These are phyloP conservation scores for Gastrophryne carolinensis DNA, from an alignment of 2,797 vertebrate genomes.

Conservation along the genomic window DNA sequence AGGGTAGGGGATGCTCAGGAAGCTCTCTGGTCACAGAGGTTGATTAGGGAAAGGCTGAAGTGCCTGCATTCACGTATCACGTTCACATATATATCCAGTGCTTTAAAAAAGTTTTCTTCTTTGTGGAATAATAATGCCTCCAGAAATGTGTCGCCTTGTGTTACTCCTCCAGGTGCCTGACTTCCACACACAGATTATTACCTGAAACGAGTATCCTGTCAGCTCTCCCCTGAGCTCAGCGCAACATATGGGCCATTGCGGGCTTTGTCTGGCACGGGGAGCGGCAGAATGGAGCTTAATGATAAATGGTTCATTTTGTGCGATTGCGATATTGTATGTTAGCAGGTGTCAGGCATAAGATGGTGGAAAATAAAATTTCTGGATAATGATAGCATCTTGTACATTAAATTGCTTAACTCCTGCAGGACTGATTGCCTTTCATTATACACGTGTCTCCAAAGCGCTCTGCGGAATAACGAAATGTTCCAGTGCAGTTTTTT, in stretches of 20 bases:
- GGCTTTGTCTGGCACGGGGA: constrained; percentile 43
- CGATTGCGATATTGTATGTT: constrained; percentile 45
- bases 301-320: constrained; percentile 48
- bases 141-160: background rate
- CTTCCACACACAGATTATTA: constrained; percentile 39
- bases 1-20: too few relatives aligned
- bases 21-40: too few relatives aligned
- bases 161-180: background rate
- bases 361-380: constrained; percentile 17
- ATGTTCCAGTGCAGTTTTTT: too few relatives aligned
- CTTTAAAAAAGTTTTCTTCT: too few relatives aligned
- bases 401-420: constrained; percentile 23
- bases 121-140: constrained; percentile 1
- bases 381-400: constrained; percentile 23
- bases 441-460: background rate
- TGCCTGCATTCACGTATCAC: too few relatives aligned
- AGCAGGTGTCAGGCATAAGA: constrained; percentile 48
- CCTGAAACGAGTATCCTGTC: constrained; percentile 20
- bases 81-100: too few relatives aligned
- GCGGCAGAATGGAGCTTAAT: constrained; percentile 47
- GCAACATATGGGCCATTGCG: constrained; percentile 32
- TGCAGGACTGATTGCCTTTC: background rate
- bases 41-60: too few relatives aligned
- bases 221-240: background rate
- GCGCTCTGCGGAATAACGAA: too few relatives aligned